Conservation (phyloP, 2,113 vertebrate species). For the Macroglossus sobrinus region DNA sequence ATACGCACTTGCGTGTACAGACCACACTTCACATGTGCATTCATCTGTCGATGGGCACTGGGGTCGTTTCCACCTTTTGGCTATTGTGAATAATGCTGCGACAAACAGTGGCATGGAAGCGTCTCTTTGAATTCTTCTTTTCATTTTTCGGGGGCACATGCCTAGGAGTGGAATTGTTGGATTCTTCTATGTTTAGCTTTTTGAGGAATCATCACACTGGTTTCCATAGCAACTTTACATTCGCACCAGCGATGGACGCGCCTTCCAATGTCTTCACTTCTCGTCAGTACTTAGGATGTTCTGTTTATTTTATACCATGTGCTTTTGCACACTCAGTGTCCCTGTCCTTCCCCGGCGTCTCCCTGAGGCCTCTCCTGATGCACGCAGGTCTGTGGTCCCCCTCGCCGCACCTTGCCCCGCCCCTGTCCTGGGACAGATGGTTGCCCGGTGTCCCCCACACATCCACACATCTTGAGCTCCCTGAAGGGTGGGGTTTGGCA, state of each 20-base stretch:
- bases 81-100: neutral
- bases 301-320: neutral
- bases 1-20: neutral
- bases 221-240: neutral
- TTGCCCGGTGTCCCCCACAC: neutral
- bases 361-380: neutral
- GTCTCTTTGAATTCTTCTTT: neutral
- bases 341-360: neutral
- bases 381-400: neutral
- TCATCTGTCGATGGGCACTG: neutral
- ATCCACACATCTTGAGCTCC: neutral
- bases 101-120: neutral
- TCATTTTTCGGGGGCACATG: neutral
- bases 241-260: neutral
- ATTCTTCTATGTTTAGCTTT: neutral
- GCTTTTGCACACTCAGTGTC: neutral
- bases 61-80: no score
- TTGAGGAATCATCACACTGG: neutral
- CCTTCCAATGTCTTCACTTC: neutral
- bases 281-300: neutral
- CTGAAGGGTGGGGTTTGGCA: neutral
- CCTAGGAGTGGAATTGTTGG: neutral
- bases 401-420: no score
- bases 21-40: neutral
- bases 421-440: neutral